Evolutionary conservation across 2,888 invertebrate genomes (phyloP), one percentile per base, ranked within the genome.

Genomic region (Thymelicus sylvestris): DNA sequence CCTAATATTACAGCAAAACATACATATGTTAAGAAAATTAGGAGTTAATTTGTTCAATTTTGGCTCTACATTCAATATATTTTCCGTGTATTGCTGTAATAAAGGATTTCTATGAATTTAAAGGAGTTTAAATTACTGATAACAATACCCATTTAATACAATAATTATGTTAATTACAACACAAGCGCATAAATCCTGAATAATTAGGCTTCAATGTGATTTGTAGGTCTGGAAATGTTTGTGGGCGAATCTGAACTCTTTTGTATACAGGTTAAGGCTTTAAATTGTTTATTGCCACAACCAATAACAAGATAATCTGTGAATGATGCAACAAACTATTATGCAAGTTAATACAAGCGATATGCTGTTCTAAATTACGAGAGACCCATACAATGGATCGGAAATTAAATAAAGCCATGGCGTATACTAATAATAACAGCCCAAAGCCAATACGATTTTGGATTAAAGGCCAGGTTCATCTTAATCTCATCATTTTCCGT

Each of bases 141-240:
- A 44, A 41, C 44, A 55, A 47, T 59, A 48, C 69, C 5, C 31
- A 31, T 2, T 19, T 19, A 19, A 3, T 31, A 31, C 31, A 31
- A 38, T 67, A 10, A 52, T 19, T 55, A 38, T 15, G 60, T 24
- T 55, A 62, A 41, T 59, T 65, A 60, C 41, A 68, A 62, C 55
- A 15, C 47, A 55, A 12, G 44, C 7, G 31, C 67, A 55, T 67
- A 52, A 67, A 61, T 67, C 67, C 67, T 52, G 24, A 67, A 61
- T 67, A 62, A 67, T 67, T 61, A 67, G 67, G 61, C 61, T 61
- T 67, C 39, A 50, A 15, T 6, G 6, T 64, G 59, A 67, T 59
- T 63, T 70, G 64, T 50, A 38, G 47, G 59, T 48, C 31, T n/a
- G 39, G 38, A 39, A 41, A 48, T 24, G 19, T 19, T 66, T 13